Evolutionary conservation across 2,888 invertebrate species (phyloP).

Genomic region (Artemia sp.): DNA sequence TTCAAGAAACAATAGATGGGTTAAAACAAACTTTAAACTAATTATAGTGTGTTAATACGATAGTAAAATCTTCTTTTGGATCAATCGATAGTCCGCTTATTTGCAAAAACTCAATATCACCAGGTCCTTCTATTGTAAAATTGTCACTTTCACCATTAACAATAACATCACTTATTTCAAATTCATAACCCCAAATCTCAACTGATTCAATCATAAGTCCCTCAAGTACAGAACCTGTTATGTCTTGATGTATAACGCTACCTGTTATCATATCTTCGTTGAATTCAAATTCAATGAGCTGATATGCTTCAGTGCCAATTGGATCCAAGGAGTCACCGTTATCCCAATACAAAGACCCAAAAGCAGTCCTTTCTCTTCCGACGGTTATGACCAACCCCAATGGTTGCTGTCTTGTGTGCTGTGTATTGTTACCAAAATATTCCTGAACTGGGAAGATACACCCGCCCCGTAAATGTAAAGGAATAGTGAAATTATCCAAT

Average conservation of each 20-base stretch:
- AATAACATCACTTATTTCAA: background rate
- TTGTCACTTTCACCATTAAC: background rate
- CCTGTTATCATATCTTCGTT: background rate
- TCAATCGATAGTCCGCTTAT: too few relatives aligned
- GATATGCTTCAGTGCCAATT: constrained; percentile 4
- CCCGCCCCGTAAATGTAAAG: constrained; percentile 28
- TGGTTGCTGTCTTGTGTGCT: constrained; percentile 9
- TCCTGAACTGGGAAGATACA: constrained; percentile 28
- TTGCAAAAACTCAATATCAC: too few relatives aligned
- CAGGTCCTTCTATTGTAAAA: too few relatives aligned
- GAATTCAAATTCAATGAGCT: background rate
- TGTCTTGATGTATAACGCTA: background rate
- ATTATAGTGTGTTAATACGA: too few relatives aligned
- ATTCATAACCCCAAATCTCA: constrained; percentile 14
- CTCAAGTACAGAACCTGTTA: background rate
- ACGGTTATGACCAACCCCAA: constrained; percentile 4
- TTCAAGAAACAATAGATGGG: too few relatives aligned
- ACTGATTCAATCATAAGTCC: background rate
- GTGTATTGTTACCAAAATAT: constrained; percentile 27
- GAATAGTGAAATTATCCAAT: constrained; percentile 25
- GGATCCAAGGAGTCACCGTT: constrained; percentile 2
- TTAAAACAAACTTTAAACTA: too few relatives aligned
- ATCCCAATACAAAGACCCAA: background rate
- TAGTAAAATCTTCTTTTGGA: too few relatives aligned
- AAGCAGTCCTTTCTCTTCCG: constrained; percentile 4